Evolutionary conservation across 2,797 vertebrate species (phyloP), one percentile per base, ranked within the genome.

Genomic region (Dallia pectoralis): DNA sequence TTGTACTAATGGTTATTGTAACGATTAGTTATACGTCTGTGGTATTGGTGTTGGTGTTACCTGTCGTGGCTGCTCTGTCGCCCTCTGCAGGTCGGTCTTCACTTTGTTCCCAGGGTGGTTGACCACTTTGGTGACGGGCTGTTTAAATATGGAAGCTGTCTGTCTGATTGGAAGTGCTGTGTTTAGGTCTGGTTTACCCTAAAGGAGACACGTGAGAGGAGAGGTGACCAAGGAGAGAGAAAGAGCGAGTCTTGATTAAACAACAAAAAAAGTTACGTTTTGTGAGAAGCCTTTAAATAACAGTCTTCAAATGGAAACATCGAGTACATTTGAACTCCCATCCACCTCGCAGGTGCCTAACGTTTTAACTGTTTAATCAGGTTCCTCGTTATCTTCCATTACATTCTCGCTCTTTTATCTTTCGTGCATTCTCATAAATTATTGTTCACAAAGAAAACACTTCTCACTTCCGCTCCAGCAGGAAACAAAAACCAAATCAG

Each of bases 111-210:
- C 93, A 0, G 96, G 95, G 74, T 98, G 96, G 84, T 94, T 95
- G 3, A 95, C 96, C 48, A 98, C 94, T 94, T 97, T 98, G 89
- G 97, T 98, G 85, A 98, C 96, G 0, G 97, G 97, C 79, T 98
- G 97, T 82, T 98, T 98, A 84, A 98, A 98, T 89, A 98, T 98
- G 44, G 97, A 97, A 0, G 97, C 96, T 0, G 96, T 98, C 79
- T 98, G 97, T 84, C 96, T 91, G 85, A 98, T 97, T 15, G 97
- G 97, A 73, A 98, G 91, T 8, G 94, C 91, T 2, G 97, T 98
- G 87, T 97, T 98, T 79, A 98, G 90, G 87, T 98, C 96, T 53
- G 93, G 82, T 90, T 96, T 95, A 74, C 94, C 94, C 96, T 98
- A 67, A 79, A 74, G 71, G 25, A 12, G 33, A 67, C n/a, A n/a